Evolutionary conservation across 2,888 invertebrate species (phyloP), one percentile per base, ranked within the genome.

Genomic region (Pseudoips prasinana): DNA sequence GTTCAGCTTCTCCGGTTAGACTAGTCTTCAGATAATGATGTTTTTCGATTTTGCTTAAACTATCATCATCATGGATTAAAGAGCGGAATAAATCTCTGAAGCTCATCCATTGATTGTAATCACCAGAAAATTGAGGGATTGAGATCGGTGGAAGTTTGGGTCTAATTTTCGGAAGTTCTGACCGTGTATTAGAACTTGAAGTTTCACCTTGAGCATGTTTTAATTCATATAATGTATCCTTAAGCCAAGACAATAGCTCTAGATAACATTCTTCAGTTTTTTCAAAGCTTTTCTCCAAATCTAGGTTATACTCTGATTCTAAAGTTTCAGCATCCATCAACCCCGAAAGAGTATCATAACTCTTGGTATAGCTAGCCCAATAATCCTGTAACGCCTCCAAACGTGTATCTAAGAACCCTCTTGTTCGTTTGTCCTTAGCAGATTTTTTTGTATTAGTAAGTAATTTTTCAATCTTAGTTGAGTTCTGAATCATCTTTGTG

Each of bases 21-120:
- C 43, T 39, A 17, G 23, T 32, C 25, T 47, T 47, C 1, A 45
- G 25, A 38, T 46, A 50, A 30, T 50, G 44, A 10, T 41, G 23
- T 34, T 44, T 39, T 29, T 48, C 36, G 8, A 48, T 28, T 14
- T 41, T 36, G 10, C 20, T 25, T 7, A 46, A 27, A 2, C 27
- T 9, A n/a, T 1, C 26, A n/a, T n/a, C n/a, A n/a, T n/a, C n/a
- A 9, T 48, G 39, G 7, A 46, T 34, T n/a, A 49, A 27, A 6
- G 40, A 29, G 6, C 10, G 14, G 25, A 40, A 49, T 5, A 49
- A 25, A 25, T 49, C 46, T 28, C 31, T 22, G 32, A 46, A 42
- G 8, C 31, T 37, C 9, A 33, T 20, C 48, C 39, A 48, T 7
- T 48, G 28, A 27, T 32, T 33, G 18, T 45, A 48, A 18, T 42